Evolutionary conservation across 1,140 invertebrate genomes (phyloP).

Genomic region (Plectrocnemia conspersa): DNA sequence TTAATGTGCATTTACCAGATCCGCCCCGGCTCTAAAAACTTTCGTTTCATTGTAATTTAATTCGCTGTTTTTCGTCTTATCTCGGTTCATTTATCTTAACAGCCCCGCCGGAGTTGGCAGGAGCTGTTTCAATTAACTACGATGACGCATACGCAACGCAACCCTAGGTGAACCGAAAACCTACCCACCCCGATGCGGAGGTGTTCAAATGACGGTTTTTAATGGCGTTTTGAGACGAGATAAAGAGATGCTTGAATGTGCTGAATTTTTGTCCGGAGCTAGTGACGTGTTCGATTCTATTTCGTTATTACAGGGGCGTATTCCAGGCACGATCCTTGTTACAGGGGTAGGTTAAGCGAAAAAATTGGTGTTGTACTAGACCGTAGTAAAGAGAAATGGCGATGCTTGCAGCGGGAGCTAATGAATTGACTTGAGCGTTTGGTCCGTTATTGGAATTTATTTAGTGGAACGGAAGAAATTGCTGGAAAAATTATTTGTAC

Average conservation of each 20-base stretch:
- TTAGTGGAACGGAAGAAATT: too few species aligned
- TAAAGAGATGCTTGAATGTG: slow-evolving; percentile 16
- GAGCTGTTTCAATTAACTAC: slow-evolving; percentile 34
- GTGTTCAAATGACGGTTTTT: slow-evolving; percentile 3
- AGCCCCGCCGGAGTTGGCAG: slow-evolving; percentile 12
- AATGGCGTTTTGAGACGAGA: slow-evolving; percentile 23
- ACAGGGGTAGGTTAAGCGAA: too few species aligned
- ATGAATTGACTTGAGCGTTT: too few species aligned
- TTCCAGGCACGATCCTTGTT: slow-evolving; percentile 24
- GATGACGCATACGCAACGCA: slow-evolving; percentile 17
- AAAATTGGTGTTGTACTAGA: too few species aligned
- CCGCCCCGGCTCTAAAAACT: slow-evolving; percentile 26
- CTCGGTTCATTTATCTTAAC: slow-evolving; percentile 35
- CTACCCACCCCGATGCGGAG: neutral
- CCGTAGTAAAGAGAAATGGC: too few species aligned
- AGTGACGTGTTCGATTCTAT: slow-evolving; percentile 10
- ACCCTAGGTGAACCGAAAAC: neutral
- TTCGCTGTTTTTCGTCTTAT: slow-evolving; percentile 35
- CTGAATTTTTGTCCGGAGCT: slow-evolving; percentile 9
- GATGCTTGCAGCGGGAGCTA: too few species aligned
- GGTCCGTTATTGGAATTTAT: too few species aligned
- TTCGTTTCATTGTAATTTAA: slow-evolving; percentile 37
- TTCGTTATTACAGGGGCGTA: slow-evolving; percentile 2
- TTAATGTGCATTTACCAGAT: slow-evolving; percentile 26
- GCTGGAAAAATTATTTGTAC: too few species aligned